These are phyloP conservation scores for Beris morrisii DNA, from an alignment of 2,888 invertebrate genomes.

Conservation along the genomic window DNA sequence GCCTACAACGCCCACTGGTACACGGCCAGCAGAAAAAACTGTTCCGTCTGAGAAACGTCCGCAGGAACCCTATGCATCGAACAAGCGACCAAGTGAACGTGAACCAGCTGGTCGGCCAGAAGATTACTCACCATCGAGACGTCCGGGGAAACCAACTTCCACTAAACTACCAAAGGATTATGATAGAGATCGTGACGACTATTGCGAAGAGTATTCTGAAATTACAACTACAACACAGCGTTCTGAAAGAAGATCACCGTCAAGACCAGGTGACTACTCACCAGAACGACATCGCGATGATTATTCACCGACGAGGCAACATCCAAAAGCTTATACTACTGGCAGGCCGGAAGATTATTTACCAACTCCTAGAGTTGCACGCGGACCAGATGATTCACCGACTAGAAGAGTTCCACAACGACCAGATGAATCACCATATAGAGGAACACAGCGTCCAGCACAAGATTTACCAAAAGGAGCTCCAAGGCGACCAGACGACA, in stretches of 20 bases:
- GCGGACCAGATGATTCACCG: conserved; percentile 27
- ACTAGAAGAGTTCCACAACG: conserved; percentile 34
- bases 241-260: conserved; percentile 3
- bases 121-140: too few species aligned
- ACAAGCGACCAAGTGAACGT: not conserved
- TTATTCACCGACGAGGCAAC: not conserved
- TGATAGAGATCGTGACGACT: conserved; percentile 46
- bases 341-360: conserved; percentile 29
- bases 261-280: conserved; percentile 20
- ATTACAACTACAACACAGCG: conserved; percentile 3
- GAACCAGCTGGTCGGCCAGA: too few species aligned
- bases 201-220: conserved; percentile 1
- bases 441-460: not conserved
- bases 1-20: too few species aligned
- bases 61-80: not conserved
- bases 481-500: not conserved
- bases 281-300: conserved; percentile 36
- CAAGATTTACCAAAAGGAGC: not conserved
- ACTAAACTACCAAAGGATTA: conserved; percentile 54
- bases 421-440: conserved; percentile 31
- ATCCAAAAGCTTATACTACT: not conserved
- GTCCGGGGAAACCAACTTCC: not conserved
- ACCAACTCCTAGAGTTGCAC: conserved; percentile 32
- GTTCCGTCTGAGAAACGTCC: not conserved
- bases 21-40: not conserved